A percentile compares a stretch with the other conserved stretches of the same genome.
phyloP scores from a whole-genome alignment of 2,797 vertebrate species.

The Rhyacichthys aspro region DNA sequence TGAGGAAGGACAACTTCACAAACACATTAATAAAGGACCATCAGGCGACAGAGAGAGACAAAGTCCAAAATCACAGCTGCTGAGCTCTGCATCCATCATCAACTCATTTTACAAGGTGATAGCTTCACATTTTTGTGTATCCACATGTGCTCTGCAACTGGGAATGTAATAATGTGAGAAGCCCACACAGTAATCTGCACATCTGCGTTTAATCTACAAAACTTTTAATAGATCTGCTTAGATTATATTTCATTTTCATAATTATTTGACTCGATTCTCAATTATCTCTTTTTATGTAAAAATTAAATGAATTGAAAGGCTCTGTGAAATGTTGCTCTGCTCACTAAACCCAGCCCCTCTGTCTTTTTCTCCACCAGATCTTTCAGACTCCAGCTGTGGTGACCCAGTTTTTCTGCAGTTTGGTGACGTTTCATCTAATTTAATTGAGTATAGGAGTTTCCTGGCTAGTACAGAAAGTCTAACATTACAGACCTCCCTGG shows the following conservation, averaged over 20 bases:
- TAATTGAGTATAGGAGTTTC: conserved; percentile 40
- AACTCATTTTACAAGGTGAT: conserved; percentile 43
- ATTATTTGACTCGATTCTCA: conserved; percentile 3
- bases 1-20: conserved; percentile 54
- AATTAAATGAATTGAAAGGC: conserved; percentile 8
- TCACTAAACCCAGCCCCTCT: conserved; percentile 3
- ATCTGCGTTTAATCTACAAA: conserved; percentile 51
- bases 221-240: conserved; percentile 25
- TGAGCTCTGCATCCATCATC: conserved; percentile 3
- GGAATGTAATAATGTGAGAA: conserved; percentile 40
- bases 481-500: conserved; percentile 27
- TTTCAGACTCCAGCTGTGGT: conserved; percentile 9
- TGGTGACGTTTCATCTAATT: conserved; percentile 41
- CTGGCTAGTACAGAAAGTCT: conserved; percentile 23
- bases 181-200: conserved; percentile 12
- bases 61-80: background rate
- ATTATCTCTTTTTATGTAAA: conserved; percentile 7
- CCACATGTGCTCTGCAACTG: conserved; percentile 39
- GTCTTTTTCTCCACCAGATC: conserved; percentile 13
- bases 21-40: conserved; percentile 39
- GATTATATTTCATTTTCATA: conserved; percentile 11
- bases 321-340: background rate
- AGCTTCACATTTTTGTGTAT: conserved; percentile 32
- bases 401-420: conserved; percentile 35
- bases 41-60: conserved; percentile 25